phyloP scores from a whole-genome alignment of 2,888 invertebrate genomes.

The Biston stratarius region DNA sequence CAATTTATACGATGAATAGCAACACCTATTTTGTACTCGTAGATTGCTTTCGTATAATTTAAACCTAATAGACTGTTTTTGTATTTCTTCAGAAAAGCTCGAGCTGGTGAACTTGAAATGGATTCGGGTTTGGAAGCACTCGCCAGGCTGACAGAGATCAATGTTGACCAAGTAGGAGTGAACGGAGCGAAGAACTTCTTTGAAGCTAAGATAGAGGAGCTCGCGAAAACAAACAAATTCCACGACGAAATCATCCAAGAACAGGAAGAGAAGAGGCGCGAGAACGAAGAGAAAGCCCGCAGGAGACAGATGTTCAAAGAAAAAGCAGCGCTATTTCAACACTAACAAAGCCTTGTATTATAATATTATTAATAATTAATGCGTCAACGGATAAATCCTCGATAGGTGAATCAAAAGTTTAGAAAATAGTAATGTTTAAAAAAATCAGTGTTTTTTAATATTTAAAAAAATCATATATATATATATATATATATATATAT shows the following conservation, averaged over 20 bases:
- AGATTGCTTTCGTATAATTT: too few species aligned
- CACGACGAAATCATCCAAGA: slow-evolving; percentile 97
- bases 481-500: too few species aligned
- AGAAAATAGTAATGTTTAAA: too few species aligned
- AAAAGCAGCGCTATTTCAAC: slow-evolving; percentile 93
- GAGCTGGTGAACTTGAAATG: slow-evolving; percentile 94
- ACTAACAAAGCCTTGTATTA: slow-evolving; percentile 57
- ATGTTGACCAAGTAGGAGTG: slow-evolving; percentile 97
- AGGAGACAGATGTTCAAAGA: slow-evolving; percentile 95
- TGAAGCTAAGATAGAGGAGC: slow-evolving; percentile 97
- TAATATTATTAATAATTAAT: not conserved
- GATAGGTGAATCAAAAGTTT: not conserved
- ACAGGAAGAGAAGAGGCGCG: slow-evolving; percentile 94
- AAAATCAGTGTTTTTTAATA: too few species aligned
- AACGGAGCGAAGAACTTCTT: slow-evolving; percentile 98
- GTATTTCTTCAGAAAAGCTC: slow-evolving; percentile 90
- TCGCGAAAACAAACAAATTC: slow-evolving; percentile 94
- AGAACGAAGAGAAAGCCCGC: slow-evolving; percentile 93
- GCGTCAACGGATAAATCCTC: slow-evolving; percentile 44
- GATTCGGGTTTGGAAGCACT: slow-evolving; percentile 95
- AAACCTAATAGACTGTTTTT: too few species aligned
- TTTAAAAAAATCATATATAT: too few species aligned
- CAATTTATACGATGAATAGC: too few species aligned
- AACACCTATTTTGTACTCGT: too few species aligned
- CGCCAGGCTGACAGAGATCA: slow-evolving; percentile 95